Conservation (phyloP, 2,113 vertebrate genomes). For the Dipodomys spectabilis region DNA sequence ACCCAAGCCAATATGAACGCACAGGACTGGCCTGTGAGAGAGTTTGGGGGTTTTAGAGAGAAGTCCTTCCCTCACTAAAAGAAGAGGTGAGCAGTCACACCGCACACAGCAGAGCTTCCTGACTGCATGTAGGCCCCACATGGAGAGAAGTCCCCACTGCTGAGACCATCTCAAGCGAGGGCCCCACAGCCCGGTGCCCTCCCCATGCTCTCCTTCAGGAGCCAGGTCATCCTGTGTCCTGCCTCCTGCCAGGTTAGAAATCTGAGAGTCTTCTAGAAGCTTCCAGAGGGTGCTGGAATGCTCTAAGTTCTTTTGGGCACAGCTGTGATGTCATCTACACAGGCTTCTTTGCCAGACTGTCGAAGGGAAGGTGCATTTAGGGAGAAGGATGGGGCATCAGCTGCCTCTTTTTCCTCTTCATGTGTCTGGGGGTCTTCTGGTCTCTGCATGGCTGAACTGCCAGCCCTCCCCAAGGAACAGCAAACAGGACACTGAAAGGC, state of each 20-base stretch:
- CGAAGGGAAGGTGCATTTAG: not conserved
- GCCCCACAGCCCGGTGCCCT: not conserved
- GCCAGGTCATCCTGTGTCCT: not conserved
- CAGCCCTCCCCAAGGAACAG: not conserved
- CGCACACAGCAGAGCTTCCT: no score
- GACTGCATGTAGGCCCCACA: not conserved
- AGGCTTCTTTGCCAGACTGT: not conserved
- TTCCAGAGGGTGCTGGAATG: not conserved
- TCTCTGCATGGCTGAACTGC: not conserved
- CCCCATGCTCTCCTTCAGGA: not conserved
- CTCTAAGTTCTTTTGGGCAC: not conserved
- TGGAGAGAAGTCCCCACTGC: not conserved
- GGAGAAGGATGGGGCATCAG: no score
- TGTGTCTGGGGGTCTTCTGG: not conserved
- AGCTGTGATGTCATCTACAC: not conserved
- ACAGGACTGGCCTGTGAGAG: not conserved
- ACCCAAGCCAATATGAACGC: not conserved
- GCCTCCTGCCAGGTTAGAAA: not conserved
- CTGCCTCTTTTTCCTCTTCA: not conserved
- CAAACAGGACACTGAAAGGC: not conserved
- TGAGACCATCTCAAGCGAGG: not conserved
- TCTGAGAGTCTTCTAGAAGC: not conserved
- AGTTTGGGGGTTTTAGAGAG: not conserved
- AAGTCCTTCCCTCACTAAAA: not conserved
- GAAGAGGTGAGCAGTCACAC: not conserved